phyloP scores from a whole-genome alignment of 2,113 vertebrate species.

The Bubo scandiacus region DNA sequence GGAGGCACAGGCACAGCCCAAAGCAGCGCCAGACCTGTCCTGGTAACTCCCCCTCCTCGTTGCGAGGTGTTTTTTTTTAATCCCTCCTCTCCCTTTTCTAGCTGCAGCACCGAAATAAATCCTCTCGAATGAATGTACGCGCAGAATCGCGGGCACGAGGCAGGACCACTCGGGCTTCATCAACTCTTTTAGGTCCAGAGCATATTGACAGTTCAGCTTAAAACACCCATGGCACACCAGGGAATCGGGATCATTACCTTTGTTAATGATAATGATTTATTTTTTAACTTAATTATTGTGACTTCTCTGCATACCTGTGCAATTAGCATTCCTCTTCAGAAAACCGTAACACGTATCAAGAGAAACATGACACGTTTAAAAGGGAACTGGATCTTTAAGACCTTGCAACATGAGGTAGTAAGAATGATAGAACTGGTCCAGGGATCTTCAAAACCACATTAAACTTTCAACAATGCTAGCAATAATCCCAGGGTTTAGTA shows the following conservation, averaged over 20 bases:
- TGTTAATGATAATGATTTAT: not conserved
- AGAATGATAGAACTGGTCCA: not conserved
- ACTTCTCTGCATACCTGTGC: not conserved
- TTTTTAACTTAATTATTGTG: not conserved
- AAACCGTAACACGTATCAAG: not conserved
- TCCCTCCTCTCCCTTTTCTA: not conserved
- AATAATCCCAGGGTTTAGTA: not conserved
- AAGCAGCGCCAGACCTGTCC: not conserved
- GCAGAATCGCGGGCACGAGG: not conserved
- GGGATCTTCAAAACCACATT: not conserved
- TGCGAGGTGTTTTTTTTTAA: not conserved
- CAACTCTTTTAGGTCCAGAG: not conserved
- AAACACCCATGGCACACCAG: not conserved
- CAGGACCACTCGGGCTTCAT: not conserved
- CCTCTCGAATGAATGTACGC: not conserved
- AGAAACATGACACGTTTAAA: not conserved
- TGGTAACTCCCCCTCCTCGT: not conserved
- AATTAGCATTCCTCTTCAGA: not conserved
- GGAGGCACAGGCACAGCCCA: not conserved
- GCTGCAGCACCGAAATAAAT: not conserved
- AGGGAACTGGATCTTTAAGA: not conserved
- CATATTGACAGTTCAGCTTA: not conserved
- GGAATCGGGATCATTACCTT: not conserved
- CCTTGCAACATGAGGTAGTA: not conserved
- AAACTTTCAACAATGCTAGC: not conserved